These are phyloP conservation scores for Conus ventricosus DNA, from an alignment of 1,140 invertebrate species.

Conservation along the genomic window DNA sequence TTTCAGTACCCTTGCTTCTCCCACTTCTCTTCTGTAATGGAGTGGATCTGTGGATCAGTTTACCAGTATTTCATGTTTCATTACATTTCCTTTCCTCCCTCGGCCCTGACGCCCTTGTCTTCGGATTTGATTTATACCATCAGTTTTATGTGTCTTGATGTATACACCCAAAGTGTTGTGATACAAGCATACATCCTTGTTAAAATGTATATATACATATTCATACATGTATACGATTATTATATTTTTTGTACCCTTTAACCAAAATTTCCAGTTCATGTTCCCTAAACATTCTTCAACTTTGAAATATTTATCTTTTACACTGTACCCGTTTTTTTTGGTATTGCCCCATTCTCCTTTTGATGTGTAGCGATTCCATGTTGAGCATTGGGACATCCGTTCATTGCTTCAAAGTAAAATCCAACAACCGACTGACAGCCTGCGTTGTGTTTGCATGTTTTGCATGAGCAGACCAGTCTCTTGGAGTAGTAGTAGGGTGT, in stretches of 20 bases:
- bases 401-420: conserved; percentile 20
- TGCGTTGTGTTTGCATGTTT: neutral
- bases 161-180: neutral
- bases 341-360: neutral
- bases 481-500: neutral
- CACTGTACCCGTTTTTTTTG: neutral
- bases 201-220: neutral
- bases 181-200: neutral
- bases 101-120: no score
- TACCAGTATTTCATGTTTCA: no score
- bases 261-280: neutral
- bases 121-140: no score
- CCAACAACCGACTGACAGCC: neutral
- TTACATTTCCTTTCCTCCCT: no score
- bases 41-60: no score
- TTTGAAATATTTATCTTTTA: neutral
- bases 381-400: neutral
- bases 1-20: no score
- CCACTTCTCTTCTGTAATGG: no score
- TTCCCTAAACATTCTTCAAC: neutral
- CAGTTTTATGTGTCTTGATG: neutral
- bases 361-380: neutral
- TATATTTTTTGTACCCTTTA: neutral
- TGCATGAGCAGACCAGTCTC: no score
- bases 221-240: neutral